Evolutionary conservation across 2,797 vertebrate genomes (phyloP), one percentile per base, ranked within the genome.

Genomic region (Scyliorhinus canicula): DNA sequence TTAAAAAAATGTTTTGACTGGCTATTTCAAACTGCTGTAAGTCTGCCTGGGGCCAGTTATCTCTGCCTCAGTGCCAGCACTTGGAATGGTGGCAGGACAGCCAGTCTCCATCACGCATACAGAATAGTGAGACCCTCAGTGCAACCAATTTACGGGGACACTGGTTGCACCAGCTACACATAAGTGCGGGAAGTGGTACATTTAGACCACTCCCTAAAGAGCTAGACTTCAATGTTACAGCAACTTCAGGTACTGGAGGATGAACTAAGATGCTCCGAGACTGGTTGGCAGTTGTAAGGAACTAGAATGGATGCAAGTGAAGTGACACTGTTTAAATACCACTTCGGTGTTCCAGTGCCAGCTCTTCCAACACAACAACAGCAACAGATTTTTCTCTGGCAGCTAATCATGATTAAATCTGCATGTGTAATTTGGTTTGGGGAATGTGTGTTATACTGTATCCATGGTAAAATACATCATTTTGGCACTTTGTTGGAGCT

Each of bases 301-400:
- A 63, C 40, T 91, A n/a, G 31, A 40, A 9, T 91, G 60, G 57
- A 63, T 40, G 4, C 57, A 86, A 55, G 86, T 65, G 90, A 63
- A 93, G 60, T 67, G 90, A n/a, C 90, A 69, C 26, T 71, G 65
- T 94, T 94, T 94, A 52, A 71, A 94, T 74, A 16, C 7, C 26
- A n/a, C 31, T 93, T 93, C 28, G 52, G 9, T 71, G 44, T 50
- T 40, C 16, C 44, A 52, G 65, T 71, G 65, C 93, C 44, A 50
- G 63, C 63, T 93, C 86, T 63, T 94, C 14, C 26, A 91, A 91
- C 60, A 63, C 88, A 91, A 91, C 21, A 91, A 91, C 57, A n/a
- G 67, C 24, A 71, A 69, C 67, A 71, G 14, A 91, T 40, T 65
- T 26, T 31, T 71, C 93, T 69, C 40, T 94, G 44, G 67, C 93